phyloP scores from a whole-genome alignment of 2,797 vertebrate species.

The Zalophus californianus region DNA sequence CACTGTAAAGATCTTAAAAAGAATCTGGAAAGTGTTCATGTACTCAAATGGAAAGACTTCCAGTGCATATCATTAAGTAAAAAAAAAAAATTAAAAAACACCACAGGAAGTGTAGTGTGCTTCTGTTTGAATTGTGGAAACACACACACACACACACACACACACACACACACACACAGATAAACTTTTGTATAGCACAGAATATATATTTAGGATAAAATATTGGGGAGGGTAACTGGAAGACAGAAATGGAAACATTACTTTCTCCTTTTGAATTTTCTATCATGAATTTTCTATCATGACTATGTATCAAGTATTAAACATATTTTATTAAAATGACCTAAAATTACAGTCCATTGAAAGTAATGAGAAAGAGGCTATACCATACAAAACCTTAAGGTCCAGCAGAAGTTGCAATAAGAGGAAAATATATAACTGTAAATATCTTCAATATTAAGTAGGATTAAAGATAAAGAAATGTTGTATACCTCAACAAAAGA shows the following conservation, averaged over 20 bases:
- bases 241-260: neutral
- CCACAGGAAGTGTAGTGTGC: neutral
- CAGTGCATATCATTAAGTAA: neutral
- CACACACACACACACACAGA: neutral
- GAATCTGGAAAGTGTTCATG: neutral
- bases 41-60: neutral
- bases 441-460: neutral
- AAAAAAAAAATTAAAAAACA: neutral
- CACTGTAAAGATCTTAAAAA: neutral
- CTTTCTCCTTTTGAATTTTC: neutral
- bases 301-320: neutral
- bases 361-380: neutral
- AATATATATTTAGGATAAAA: neutral
- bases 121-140: neutral
- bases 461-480: neutral
- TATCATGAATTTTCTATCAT: neutral
- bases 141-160: neutral
- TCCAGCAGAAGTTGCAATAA: neutral
- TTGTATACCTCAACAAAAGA: neutral
- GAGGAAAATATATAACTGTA: neutral
- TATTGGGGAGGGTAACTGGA: neutral
- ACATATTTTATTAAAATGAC: neutral
- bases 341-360: neutral
- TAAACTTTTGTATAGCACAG: neutral
- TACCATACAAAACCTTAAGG: neutral